Evolutionary conservation across 2,797 vertebrate species (phyloP).

Genomic region (Syngnathus acus): DNA sequence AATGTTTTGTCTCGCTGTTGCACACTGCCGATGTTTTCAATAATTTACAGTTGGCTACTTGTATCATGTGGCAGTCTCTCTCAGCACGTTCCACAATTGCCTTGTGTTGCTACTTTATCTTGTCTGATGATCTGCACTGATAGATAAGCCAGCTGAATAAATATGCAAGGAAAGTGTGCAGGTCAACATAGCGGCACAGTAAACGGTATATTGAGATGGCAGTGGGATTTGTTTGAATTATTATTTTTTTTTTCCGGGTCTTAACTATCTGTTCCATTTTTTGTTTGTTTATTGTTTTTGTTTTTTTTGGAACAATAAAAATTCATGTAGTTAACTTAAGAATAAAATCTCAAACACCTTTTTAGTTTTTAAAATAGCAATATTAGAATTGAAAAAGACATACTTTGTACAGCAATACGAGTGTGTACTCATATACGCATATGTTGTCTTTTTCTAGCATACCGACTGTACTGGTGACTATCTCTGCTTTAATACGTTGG

Average conservation of each 20-base stretch:
- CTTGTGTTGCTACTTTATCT: constrained; percentile 71
- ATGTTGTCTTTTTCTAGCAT: constrained; percentile 65
- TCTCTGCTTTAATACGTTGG: constrained; percentile 74
- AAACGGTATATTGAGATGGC: constrained; percentile 56
- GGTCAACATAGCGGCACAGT: constrained; percentile 54
- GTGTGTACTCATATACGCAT: constrained; percentile 46
- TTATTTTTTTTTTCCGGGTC: constrained; percentile 38
- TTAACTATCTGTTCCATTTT: too few relatives aligned
- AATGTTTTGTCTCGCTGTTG: constrained; percentile 24
- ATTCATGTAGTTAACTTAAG: constrained; percentile 45
- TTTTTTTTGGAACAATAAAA: constrained; percentile 44
- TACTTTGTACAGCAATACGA: neutral
- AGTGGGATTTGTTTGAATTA: constrained; percentile 61
- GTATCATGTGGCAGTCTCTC: constrained; percentile 56
- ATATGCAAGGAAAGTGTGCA: constrained; percentile 63
- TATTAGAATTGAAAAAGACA: neutral
- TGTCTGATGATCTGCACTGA: constrained; percentile 70
- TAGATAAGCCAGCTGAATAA: constrained; percentile 76
- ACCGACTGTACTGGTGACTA: constrained; percentile 49
- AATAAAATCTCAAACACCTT: constrained; percentile 34
- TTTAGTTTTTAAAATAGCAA: neutral
- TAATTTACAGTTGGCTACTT: constrained; percentile 32
- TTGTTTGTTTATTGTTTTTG: too few relatives aligned
- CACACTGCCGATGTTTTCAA: constrained; percentile 56
- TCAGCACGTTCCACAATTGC: constrained; percentile 68